phyloP scores from a whole-genome alignment of 2,113 vertebrate species.

The Platysternon megacephalum region DNA sequence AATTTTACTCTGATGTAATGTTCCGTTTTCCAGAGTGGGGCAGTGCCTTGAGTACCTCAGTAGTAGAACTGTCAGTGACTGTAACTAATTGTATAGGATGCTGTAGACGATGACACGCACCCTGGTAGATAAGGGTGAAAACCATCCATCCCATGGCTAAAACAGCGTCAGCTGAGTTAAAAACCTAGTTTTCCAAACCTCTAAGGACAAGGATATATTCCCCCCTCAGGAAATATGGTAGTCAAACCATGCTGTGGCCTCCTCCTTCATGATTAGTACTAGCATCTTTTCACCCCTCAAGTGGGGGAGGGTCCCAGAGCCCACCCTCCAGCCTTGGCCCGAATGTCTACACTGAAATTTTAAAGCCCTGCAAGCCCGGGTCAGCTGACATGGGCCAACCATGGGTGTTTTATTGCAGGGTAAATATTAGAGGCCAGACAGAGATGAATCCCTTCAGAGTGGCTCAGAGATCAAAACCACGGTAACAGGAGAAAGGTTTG shows the following conservation, averaged over 20 bases:
- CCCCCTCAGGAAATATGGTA: not conserved
- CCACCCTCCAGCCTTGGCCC: not conserved
- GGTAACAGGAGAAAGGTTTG: not conserved
- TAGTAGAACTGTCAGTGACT: not conserved
- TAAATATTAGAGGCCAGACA: not conserved
- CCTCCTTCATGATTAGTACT: not conserved
- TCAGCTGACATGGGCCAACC: not conserved
- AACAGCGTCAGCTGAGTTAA: not conserved
- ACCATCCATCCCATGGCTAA: not conserved
- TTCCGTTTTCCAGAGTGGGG: rapidly evolving
- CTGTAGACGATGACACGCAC: not conserved
- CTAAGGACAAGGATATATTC: not conserved
- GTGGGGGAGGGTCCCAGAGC: not conserved
- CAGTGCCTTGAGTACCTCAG: rapidly evolving
- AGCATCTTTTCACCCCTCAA: not conserved
- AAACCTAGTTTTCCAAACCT: not conserved
- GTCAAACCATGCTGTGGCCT: not conserved
- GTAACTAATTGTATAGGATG: not conserved
- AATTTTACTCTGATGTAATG: not conserved
- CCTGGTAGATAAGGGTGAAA: not conserved
- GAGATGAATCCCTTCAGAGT: not conserved
- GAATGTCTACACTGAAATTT: not conserved
- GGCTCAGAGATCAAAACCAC: not conserved
- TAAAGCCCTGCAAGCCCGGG: not conserved
- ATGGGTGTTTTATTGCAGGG: not conserved